Evolutionary conservation across 1,140 invertebrate species (phyloP).

Genomic region (Bombus difficillimus): DNA sequence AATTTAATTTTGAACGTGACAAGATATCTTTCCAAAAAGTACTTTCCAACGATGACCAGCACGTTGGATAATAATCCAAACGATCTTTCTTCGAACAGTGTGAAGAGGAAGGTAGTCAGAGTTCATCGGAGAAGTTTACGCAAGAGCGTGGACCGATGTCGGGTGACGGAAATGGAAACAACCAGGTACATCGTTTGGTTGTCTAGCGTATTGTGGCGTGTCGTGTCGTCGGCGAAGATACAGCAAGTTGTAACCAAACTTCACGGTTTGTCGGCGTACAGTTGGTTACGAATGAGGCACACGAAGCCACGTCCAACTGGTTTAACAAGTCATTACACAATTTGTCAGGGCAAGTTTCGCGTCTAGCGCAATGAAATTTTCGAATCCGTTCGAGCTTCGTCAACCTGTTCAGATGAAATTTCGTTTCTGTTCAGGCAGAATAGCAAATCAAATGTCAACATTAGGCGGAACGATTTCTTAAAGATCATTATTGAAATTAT

Average conservation of each 20-base stretch:
- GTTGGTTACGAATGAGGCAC: conserved; percentile 28
- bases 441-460: background rate
- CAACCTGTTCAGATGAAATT: background rate
- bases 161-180: conserved; percentile 49
- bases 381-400: background rate
- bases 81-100: conserved; percentile 26
- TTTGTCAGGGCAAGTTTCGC: conserved; percentile 39
- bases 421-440: no score
- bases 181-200: conserved; percentile 50
- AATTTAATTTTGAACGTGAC: no score
- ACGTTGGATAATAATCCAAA: background rate
- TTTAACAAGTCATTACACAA: conserved; percentile 67
- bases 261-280: conserved; percentile 38
- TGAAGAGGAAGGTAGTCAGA: background rate
- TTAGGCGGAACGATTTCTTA: background rate
- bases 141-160: conserved; percentile 37
- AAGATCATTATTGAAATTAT: background rate
- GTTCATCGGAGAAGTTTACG: conserved; percentile 46
- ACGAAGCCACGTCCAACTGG: conserved; percentile 60
- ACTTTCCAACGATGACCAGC: no score
- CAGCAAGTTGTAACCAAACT: conserved; percentile 58
- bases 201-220: conserved; percentile 31
- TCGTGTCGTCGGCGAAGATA: conserved; percentile 45
- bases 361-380: conserved; percentile 43
- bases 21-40: background rate